Percentiles rank a stretch among this genome's conserved stretches.
Evolutionary conservation across 1,140 invertebrate genomes (phyloP).

Genomic region (Chlorops oryzae): DNA sequence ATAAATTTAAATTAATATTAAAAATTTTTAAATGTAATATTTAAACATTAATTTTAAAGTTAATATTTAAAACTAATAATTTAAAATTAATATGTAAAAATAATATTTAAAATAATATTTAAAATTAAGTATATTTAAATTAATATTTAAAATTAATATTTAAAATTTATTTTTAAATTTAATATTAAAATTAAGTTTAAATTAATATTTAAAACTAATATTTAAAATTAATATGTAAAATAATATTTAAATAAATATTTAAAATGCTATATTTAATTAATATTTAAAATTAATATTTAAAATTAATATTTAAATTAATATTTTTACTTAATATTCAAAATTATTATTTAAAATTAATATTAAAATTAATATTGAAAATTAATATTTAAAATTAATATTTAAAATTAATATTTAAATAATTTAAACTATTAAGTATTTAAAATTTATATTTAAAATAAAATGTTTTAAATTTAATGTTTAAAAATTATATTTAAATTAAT

Average conservation of each 20-base stretch:
- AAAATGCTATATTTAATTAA: too few species aligned
- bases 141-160: not conserved
- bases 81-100: not conserved
- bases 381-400: not conserved
- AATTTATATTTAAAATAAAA: too few species aligned
- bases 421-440: too few species aligned
- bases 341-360: not conserved
- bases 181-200: too few species aligned
- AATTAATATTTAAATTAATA: not conserved
- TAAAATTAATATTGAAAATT: not conserved
- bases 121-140: too few species aligned
- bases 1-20: not conserved
- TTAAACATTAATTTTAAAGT: not conserved
- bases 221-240: too few species aligned
- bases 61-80: not conserved
- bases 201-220: too few species aligned
- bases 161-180: too few species aligned
- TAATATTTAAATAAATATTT: too few species aligned
- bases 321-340: not conserved
- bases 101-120: not conserved
- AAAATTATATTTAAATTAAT: too few species aligned
- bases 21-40: not conserved
- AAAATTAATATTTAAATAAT: too few species aligned
- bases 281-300: not conserved
- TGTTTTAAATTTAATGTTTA: too few species aligned